Base-by-base conservation (phyloP, 2,797 vertebrate genomes). In the Xyrichtys novacula region DNA sequence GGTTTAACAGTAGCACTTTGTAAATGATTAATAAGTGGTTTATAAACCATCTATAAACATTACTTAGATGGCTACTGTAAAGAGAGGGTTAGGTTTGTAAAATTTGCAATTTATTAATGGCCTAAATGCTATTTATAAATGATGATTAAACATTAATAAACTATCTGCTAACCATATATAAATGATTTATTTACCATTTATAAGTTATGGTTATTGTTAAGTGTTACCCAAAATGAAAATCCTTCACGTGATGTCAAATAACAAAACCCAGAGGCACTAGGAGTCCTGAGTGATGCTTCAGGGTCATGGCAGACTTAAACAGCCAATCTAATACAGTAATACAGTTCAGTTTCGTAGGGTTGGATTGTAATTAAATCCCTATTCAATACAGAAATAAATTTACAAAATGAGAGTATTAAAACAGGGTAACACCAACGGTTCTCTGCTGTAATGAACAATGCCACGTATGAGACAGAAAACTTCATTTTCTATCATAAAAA, bases 241-340 rank as follows among this genome's bases (percentile, higher is more conserved):
- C 32, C 32, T n/a, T 12, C 32, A 34, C 10, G n/a, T 11, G 32
- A 34, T 34, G 2, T 34, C 10, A 12, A 4, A 34, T n/a, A 84
- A 59, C n/a, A 59, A 34, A 32, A 29, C 55, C 62, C 53, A 49
- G 34, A 58, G 16, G 36, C 39, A 34, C 10, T 23, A 25, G 22
- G 14, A 46, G 25, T 47, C 52, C 15, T 46, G 36, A 71, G 60
- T 47, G 52, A 66, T 56, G 44, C 42, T 49, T 60, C 23, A 72
- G 52, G 62, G 40, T 74, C 40, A 50, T 47, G 73, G 65, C n/a
- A 48, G 39, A 14, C 26, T 43, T 43, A 56, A 68, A 71, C 49
- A 49, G 40, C 29, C 61, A 12, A 63, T 26, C 2, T 14, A 36
- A 65, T 47, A 57, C 10, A 38, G 17, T 34, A 40, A 39, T 23